Evolutionary conservation across 2,888 invertebrate genomes (phyloP), one percentile per base, ranked within the genome.

Genomic region (Formica aserva): DNA sequence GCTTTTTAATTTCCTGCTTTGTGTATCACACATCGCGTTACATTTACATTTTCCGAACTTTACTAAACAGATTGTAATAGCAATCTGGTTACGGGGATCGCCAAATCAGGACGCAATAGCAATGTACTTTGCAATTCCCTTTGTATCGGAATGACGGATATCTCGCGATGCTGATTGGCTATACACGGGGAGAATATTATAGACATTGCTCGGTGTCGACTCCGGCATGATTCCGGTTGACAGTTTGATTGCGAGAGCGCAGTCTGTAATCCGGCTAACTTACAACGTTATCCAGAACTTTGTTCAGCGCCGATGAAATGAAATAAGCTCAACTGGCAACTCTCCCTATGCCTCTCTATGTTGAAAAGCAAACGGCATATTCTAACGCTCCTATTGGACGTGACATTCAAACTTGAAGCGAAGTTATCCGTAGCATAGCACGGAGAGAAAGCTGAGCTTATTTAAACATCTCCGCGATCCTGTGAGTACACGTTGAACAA

Each of bases 71-170:
- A 55, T 18, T 45, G 38, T 15, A 67, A 88, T 83, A 74, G 55
- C 72, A 57, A 85, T 86, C 74, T 63, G 48, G 15, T 55, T 75
- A 63, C 74, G 63, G 69, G 41, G 45, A 57, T 52, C 62, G 45
- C 29, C 55, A 82, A 88, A 88, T 86, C 88, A 84, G 83, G 41
- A 38, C 83, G 74, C 84, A 81, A 91, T 88, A 85, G 87, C 87
- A 88, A 91, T 83, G 85, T 87, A 89, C 86, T 92, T 90, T 88
- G 90, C 87, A 87, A 92, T 92, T 92, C 92, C 91, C 91, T 92
- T 92, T 92, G 92, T 90, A 86, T 86, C 80, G 84, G 48, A 83
- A 84, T 85, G 72, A 87, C 75, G 86, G 83, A 89, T 86, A 87
- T 88, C 52, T 52, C 86, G 71, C 76, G 82, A 77, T 83, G 88